Percentiles rank a stretch among this genome's conserved stretches.
Conservation (phyloP, 2,888 invertebrate species). For the Sisyra terminalis region DNA sequence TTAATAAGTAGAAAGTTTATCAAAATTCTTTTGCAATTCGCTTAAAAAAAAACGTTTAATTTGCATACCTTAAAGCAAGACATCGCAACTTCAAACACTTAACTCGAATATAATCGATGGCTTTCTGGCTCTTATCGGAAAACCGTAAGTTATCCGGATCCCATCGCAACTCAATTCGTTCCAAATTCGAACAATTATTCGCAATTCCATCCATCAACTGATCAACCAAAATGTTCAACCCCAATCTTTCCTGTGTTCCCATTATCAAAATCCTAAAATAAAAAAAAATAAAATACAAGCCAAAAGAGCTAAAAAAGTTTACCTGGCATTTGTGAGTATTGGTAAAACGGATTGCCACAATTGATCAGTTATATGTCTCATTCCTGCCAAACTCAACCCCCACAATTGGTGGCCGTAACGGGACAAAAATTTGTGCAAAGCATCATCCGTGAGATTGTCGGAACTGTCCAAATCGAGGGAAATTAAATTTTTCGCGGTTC, state of each 20-base stretch:
- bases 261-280: slow-evolving; percentile 74
- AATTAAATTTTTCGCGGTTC: slow-evolving; percentile 49
- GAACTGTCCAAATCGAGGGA: slow-evolving; percentile 90
- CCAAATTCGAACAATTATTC: slow-evolving; percentile 73
- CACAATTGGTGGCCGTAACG: slow-evolving; percentile 77
- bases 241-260: slow-evolving; percentile 93
- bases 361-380: slow-evolving; percentile 96
- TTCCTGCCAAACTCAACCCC: slow-evolving; percentile 81
- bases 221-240: slow-evolving; percentile 93
- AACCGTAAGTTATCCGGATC: slow-evolving; percentile 96
- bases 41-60: too few relatives aligned
- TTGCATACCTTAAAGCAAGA: slow-evolving; percentile 70
- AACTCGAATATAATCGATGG: slow-evolving; percentile 91
- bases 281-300: slow-evolving; percentile 2
- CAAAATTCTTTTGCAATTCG: too few relatives aligned
- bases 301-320: slow-evolving; percentile 18
- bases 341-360: slow-evolving; percentile 94
- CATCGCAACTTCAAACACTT: slow-evolving; percentile 87
- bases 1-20: too few relatives aligned
- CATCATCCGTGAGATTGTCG: slow-evolving; percentile 88
- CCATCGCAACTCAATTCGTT: slow-evolving; percentile 91
- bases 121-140: slow-evolving; percentile 99
- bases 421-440: slow-evolving; percentile 78
- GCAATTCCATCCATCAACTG: slow-evolving; percentile 96
- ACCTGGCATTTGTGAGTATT: slow-evolving; percentile 84